Base-by-base conservation (phyloP, 2,888 invertebrate genomes). In the Leptopilina syphax region DNA sequence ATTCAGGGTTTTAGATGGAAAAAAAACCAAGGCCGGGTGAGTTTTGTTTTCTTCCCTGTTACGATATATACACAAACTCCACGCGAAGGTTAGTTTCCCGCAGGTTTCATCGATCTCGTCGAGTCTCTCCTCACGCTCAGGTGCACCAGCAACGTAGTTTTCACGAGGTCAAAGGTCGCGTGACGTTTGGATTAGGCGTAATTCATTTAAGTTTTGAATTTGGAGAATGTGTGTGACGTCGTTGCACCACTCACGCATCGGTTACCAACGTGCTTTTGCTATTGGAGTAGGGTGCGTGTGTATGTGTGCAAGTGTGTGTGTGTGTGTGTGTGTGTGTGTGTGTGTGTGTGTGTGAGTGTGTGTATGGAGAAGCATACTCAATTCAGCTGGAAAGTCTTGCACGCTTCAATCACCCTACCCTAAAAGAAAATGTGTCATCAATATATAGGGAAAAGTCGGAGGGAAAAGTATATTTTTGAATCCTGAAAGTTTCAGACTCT, bases 81-180 rank as follows among this genome's bases (percentile, higher is more conserved):
- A 80, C 81, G 80, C 81, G 84, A 82, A 85, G 86, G 86, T 86
- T 85, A 86, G 84, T 85, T 34, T 86, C 82, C 83, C 79, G 84
- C 84, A 83, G 85, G 83, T 84, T 83, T 82, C 88, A 88, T 88
- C 88, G 88, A 88, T 88, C 86, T 85, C 86, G 83, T 85, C 84
- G 85, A 83, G 84, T 85, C 84, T 85, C 84, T 83, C 84, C 77
- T 81, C 80, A 81, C 81, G 81, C 80, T 83, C 85, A 84, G 84
- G 83, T 84, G 83, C 78, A 82, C 60, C 78, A 44, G 80, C 63
- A 80, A 47, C 80, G 81, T 70, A 81, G 82, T 78, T 82, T 50
- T 82, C 81, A 82, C 82, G 83, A 80, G 83, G 84, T 83, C 83
- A 83, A 82, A 80, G 77, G 77, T 60, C 70, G 77, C 77, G 60